phyloP scores from a whole-genome alignment of 2,113 vertebrate species.

The Lepisosteus oculatus region DNA sequence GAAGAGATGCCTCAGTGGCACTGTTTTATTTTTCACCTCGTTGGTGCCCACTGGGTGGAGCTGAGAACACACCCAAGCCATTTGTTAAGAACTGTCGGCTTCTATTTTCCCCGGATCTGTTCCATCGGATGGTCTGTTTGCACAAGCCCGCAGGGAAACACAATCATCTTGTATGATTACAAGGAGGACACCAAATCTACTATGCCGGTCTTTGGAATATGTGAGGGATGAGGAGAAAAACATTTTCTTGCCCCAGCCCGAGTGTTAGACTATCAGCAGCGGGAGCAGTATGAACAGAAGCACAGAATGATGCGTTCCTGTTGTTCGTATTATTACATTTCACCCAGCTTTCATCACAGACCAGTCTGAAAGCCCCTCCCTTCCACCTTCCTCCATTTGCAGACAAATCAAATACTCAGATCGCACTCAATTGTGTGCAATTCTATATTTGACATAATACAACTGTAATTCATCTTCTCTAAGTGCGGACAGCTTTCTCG shows the following conservation, averaged over 20 bases:
- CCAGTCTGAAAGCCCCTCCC: background rate
- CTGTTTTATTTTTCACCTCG: background rate
- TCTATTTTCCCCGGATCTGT: constrained; percentile 18
- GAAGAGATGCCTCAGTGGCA: too few relatives aligned
- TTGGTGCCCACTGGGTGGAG: constrained; percentile 26
- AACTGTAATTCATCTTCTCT: background rate
- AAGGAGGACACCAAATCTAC: constrained; percentile 32
- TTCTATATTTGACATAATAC: background rate
- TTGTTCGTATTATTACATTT: background rate
- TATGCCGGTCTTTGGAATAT: too few relatives aligned
- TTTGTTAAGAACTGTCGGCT: constrained; percentile 29
- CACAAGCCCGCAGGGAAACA: constrained; percentile 37
- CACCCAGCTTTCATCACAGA: background rate
- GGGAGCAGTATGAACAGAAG: too few relatives aligned
- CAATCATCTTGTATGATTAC: constrained; percentile 40
- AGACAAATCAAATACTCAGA: background rate
- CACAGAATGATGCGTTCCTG: too few relatives aligned
- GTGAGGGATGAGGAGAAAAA: too few relatives aligned
- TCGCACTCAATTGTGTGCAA: background rate
- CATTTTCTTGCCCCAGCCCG: too few relatives aligned
- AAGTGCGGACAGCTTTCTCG: background rate
- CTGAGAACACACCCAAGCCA: constrained; percentile 22
- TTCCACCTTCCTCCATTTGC: background rate
- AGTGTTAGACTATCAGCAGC: too few relatives aligned
- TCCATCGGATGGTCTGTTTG: constrained; percentile 33